These are phyloP conservation scores for Gymnosoma rotundatum DNA, from an alignment of 2,888 invertebrate genomes.

Conservation along the genomic window DNA sequence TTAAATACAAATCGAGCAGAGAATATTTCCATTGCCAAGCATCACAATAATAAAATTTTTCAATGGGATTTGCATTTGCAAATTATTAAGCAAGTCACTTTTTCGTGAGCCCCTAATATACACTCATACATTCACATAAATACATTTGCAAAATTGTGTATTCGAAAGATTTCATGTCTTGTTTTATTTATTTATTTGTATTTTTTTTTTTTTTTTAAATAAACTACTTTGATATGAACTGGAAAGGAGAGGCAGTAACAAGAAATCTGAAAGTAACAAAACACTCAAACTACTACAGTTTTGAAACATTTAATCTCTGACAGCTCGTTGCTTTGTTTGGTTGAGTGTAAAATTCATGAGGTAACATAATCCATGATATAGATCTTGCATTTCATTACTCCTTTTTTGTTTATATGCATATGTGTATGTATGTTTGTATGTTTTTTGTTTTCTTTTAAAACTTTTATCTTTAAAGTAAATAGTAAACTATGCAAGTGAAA, in stretches of 20 bases:
- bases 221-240: slow-evolving; percentile 30
- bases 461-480: slow-evolving; percentile 5
- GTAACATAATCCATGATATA: slow-evolving; percentile 63
- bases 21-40: too few relatives aligned
- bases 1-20: too few relatives aligned
- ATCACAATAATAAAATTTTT: too few relatives aligned
- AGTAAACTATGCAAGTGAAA: background rate
- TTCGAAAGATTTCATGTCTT: slow-evolving; percentile 16
- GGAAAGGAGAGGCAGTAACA: slow-evolving; percentile 8
- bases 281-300: slow-evolving; percentile 51
- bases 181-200: slow-evolving; percentile 16
- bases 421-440: too few relatives aligned
- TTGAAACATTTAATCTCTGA: slow-evolving; percentile 66
- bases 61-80: too few relatives aligned
- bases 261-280: slow-evolving; percentile 38
- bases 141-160: slow-evolving; percentile 2
- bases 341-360: slow-evolving; percentile 67
- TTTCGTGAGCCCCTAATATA: too few relatives aligned
- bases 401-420: slow-evolving; percentile 1
- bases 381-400: slow-evolving; percentile 58
- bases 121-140: background rate
- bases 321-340: slow-evolving; percentile 63
- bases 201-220: background rate
- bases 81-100: too few relatives aligned
- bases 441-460: background rate